Evolutionary conservation across 2,797 vertebrate genomes (phyloP), one percentile per base, ranked within the genome.

Genomic region (Pipistrellus pygmaeus): DNA sequence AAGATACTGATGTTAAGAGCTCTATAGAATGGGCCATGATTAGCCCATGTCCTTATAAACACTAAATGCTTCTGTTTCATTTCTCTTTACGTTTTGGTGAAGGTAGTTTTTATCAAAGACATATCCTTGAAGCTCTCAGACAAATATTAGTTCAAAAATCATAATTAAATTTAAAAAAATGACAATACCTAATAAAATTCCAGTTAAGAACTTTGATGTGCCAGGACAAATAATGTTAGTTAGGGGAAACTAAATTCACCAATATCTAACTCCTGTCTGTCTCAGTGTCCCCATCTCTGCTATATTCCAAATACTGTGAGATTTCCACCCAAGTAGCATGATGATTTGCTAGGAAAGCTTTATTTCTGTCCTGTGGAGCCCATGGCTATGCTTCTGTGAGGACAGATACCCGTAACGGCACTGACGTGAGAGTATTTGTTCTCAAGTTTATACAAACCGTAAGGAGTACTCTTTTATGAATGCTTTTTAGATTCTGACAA

Each of bases 51-150:
- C 13, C n/a, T 73, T 68, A 48, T 15, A 77, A 80, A 32, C 11
- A 93, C 44, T 48, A 68, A 71, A 38, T 27, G 12, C 23, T 81
- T 80, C 73, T 76, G 27, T 90, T 95, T 68, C 51, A 73, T 93
- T 62, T 3, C 3, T 41, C n/a, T 83, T 72, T 25, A 87, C 2
- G 64, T 82, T 92, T 88, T 84, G n/a, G 25, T 89, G 17, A 68
- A 92, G 9, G 7, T 62, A 23, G 60, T 83, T 91, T 91, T 68
- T 7, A 86, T 72, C 13, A 53, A 83, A 62, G 10, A 25, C 17
- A 55, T 84, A 48, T 57, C n/a, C 9, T 75, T 82, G 55, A 6
- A 84, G 25, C 30, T 88, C 5, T 71, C 62, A 76, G 44, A 21
- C 21, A 69, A 62, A 25, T 41, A 8, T n/a, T 53, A 86, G 80